Conservation (phyloP, 2,888 invertebrate genomes). For the Drosophila tripunctata region DNA sequence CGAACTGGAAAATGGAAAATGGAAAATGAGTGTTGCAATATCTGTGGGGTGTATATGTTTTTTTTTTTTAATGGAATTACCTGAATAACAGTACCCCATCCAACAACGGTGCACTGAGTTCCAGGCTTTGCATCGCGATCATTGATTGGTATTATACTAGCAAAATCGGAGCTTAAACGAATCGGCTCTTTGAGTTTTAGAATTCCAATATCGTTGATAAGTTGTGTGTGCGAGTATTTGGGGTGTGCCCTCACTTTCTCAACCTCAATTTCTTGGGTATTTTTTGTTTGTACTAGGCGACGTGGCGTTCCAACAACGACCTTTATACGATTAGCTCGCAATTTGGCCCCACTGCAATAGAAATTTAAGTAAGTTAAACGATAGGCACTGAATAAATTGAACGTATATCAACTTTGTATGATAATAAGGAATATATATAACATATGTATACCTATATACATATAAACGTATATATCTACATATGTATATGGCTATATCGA, state of each 20-base stretch:
- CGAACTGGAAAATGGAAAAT: conserved; percentile 42
- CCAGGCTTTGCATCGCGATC: neutral
- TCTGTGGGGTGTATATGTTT: no score
- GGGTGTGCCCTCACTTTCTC: conserved; percentile 27
- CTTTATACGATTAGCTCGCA: neutral
- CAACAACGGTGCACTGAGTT: conserved; percentile 52
- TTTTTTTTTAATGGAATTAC: no score
- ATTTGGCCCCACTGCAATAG: neutral
- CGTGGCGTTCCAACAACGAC: conserved; percentile 56
- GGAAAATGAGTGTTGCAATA: no score
- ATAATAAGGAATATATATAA: no score
- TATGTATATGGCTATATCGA: no score
- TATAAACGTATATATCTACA: no score
- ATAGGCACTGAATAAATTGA: neutral
- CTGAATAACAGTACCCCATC: conserved; percentile 68
- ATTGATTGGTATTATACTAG: conserved; percentile 16
- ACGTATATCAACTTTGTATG: no score
- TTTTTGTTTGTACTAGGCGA: conserved; percentile 14
- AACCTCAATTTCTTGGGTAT: conserved; percentile 31
- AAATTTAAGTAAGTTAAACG: no score
- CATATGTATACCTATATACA: no score
- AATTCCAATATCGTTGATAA: conserved; percentile 47
- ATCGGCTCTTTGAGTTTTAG: conserved; percentile 10
- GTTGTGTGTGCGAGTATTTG: conserved; percentile 10
- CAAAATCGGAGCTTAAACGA: neutral